Base-by-base conservation (phyloP, 2,113 vertebrate species). In the Camelus bactrianus region DNA sequence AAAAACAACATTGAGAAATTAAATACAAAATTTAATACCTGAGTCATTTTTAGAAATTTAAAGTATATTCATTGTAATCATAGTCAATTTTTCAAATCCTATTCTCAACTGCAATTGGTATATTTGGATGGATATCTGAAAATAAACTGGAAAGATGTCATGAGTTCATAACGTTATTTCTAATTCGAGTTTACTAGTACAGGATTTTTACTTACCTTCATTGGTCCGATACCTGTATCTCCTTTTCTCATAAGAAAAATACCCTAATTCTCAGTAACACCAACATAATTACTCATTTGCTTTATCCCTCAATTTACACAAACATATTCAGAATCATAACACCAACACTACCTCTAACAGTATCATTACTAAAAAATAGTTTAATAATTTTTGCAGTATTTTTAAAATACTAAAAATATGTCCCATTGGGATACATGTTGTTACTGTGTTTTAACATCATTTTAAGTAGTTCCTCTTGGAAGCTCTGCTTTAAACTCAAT, bases 201-300 rank as follows among this genome's bases (percentile, higher is more conserved):
- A 54, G 11, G 20, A 48, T 48, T 85, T 58, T 95, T 85, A 72
- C 30, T 86, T 96, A 52, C 5, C 12, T 88, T 87, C 46, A 48
- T 11, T 10, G 28, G 15, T 19, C 46, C 50, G 42, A 28, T 96
- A 54, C 8, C 19, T 83, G 28, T 64, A 62, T 84, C 48, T 62
- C 2, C 15, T 42, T 69, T 26, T 26, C 17, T 0, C 9, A 24
- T 4, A n/a, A 9, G 16, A 20, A 60, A 5, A 32, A 54, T 62
- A 5, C 17, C 2, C 2, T 64, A 48, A 6, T 88, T 94, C 15
- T 84, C 9, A 88, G 4, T 88, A 88, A 75, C 14, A 80, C 14
- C 42, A 76, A n/a, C 20, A 48, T 70, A 73, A 62, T 92, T 94
- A 50, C n/a, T 97, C 24, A 69, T 50, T 92, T 75, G n/a, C 19